Evolutionary conservation across 2,113 vertebrate species (phyloP), one percentile per base, ranked within the genome.

Genomic region (Setophaga kirtlandii): DNA sequence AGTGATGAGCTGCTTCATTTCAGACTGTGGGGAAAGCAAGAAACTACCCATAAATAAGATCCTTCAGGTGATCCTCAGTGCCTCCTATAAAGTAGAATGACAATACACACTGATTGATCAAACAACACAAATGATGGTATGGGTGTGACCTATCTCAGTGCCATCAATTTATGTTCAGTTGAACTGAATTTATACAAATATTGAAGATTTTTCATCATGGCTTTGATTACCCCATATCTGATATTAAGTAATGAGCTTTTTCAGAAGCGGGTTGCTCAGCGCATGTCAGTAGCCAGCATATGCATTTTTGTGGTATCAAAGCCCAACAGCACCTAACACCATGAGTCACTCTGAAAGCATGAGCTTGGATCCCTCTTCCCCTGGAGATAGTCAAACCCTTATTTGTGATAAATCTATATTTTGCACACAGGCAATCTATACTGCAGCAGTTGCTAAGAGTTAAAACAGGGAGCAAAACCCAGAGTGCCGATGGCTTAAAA

Each of bases 401-500:
- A 79, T 96, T 95, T 92, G 74, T 77, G 94, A 96, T 96, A 97
- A 94, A 94, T 69, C 75, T 89, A 69, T 94, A 63, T 92, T 96
- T 91, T 86, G 62, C 68, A 67, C 30, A 6, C 69, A 77, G 73
- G 33, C 96, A 93, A 86, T 92, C 71, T 93, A 42, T 46, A 12
- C 53, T 71, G 41, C 27, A 77, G 86, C 75, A 83, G 78, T 86
- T 93, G 96, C 93, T 59, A 93, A 83, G 96, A 96, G 95, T 97
- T 97, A 97, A 97, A 97, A 87, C 75, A 95, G 87, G 76, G 90
- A 89, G 78, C 92, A 94, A 97, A 96, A 94, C 82, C 59, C 90
- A 84, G 94, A 96, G 87, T 96, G 86, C 96, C 95, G 91, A 97
- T 97, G 96, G 94, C 86, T 97, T 97, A 79, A 69, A 97, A 97